These are phyloP conservation scores for Oostethus manadensis DNA, from an alignment of 2,113 vertebrate genomes.

Conservation along the genomic window DNA sequence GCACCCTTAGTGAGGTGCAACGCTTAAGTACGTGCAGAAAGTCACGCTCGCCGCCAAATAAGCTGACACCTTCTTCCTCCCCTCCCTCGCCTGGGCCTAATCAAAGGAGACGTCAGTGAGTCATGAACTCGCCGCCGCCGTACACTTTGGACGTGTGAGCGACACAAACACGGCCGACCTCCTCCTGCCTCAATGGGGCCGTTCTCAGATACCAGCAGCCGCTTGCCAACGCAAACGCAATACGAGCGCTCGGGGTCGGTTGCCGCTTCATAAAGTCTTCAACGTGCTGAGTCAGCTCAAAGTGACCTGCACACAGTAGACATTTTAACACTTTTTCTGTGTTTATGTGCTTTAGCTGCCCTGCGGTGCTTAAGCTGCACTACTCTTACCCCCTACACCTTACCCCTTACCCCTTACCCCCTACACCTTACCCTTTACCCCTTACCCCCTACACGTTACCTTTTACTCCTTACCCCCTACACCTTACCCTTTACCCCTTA, in stretches of 20 bases:
- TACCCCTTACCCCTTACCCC: no score
- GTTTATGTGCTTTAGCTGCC: no score
- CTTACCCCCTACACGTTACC: no score
- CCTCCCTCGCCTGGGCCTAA: slow-evolving; percentile 21
- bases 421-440: no score
- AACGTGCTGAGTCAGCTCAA: slow-evolving; percentile 7
- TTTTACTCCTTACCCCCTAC: no score
- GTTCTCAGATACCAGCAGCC: slow-evolving; percentile 12
- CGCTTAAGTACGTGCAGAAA: not conserved
- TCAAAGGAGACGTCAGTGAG: slow-evolving; percentile 35
- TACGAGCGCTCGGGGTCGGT: slow-evolving; percentile 14
- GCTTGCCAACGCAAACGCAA: slow-evolving; percentile 32
- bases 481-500: no score
- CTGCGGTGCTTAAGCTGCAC: no score
- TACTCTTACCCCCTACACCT: no score
- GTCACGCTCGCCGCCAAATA: not conserved
- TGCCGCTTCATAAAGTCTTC: slow-evolving; percentile 7
- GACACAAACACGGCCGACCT: slow-evolving; percentile 27
- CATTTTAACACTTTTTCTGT: not conserved
- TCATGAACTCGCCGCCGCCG: slow-evolving; percentile 25
- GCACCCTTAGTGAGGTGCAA: no score
- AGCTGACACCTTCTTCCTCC: not conserved
- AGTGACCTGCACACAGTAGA: not conserved
- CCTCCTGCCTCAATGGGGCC: slow-evolving; percentile 16
- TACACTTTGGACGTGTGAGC: slow-evolving; percentile 26